Conservation (phyloP, 2,797 vertebrate genomes). For the Cirrhinus molitorella region DNA sequence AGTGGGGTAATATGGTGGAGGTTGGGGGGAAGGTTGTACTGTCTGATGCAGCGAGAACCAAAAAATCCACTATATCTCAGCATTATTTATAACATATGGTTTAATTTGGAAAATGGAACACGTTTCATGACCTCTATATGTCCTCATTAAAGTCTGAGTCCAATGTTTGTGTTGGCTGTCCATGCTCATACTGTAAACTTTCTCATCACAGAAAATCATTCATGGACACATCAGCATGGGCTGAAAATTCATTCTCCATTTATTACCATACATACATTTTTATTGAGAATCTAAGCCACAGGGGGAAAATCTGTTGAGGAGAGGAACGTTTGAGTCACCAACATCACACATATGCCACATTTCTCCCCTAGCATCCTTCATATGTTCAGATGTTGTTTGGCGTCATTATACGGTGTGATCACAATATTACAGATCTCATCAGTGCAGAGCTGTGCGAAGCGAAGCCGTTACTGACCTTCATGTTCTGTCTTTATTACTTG, state of each 20-base stretch:
- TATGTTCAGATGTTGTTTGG: conserved; percentile 16
- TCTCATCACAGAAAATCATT: conserved; percentile 2
- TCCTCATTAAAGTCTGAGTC: not conserved
- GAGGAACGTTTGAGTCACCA: not conserved
- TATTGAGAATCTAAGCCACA: not conserved
- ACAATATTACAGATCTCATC: conserved; percentile 21
- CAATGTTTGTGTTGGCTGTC: conserved; percentile 20
- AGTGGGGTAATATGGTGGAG: not conserved
- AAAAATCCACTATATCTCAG: not conserved
- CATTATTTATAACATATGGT: not conserved
- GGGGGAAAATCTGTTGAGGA: not conserved
- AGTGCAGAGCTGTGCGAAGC: not conserved
- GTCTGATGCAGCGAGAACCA: not conserved
- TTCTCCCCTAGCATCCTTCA: conserved; percentile 10
- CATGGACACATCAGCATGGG: conserved; percentile 3
- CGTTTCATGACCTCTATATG: not conserved
- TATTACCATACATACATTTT: conserved; percentile 15
- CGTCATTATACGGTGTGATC: not conserved
- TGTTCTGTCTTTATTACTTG: conserved; percentile 2
- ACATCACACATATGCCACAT: not conserved
- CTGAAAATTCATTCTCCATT: conserved; percentile 1
- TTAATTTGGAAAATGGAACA: not conserved
- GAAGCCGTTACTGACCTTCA: not conserved
- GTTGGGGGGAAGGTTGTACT: not conserved
- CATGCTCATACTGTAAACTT: not conserved